Evolutionary conservation across 1,140 invertebrate species (phyloP), one percentile per base, ranked within the genome.

Genomic region (Monomorium pharaonis): DNA sequence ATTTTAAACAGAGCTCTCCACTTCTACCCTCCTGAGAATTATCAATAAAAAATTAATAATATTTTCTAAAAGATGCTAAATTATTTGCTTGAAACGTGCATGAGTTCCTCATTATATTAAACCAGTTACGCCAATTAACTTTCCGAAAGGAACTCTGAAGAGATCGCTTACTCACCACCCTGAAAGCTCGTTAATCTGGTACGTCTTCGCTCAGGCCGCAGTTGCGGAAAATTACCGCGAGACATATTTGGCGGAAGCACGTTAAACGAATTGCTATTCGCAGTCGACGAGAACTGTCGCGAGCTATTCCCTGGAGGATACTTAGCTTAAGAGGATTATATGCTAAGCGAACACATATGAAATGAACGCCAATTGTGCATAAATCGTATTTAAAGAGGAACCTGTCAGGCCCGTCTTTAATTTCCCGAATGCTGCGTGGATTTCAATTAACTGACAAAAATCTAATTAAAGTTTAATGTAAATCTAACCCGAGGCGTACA

Each of bases 261-360:
- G 62, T 80, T 80, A 80, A 80, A 80, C 77, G 77, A 80, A 80
- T 80, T 42, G 62, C 77, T 27, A 54, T 80, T 49, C 33, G 77
- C 62, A 69, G 63, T 56, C 16, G 47, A 37, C 63, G 49, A 42
- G 77, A 51, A 54, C 33, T 56, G 33, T 67, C 77, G 49, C 47
- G 47, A 80, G 47, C 56, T 27, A 69, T 16, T 69, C 47, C 16
- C 47, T 54, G 33, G 21, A 56, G 62, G 16, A 80, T 80, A 80
- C 77, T 80, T 80, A 80, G 33, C 77, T 80, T 80, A 54, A 80
- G 47, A 69, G 47, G 77, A 80, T 80, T 80, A 80, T 16, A 42
- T 42, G 30, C 44, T 42, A 27, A 80, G 14, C n/a, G 77, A 80
- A 67, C 76, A 67, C 30, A 67, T 54, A 42, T 67, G 47, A 69